Percentiles rank a stretch among this genome's conserved stretches.
These are phyloP conservation scores for Amaurobius ferox DNA, from an alignment of 2,888 invertebrate species.

Conservation along the genomic window DNA sequence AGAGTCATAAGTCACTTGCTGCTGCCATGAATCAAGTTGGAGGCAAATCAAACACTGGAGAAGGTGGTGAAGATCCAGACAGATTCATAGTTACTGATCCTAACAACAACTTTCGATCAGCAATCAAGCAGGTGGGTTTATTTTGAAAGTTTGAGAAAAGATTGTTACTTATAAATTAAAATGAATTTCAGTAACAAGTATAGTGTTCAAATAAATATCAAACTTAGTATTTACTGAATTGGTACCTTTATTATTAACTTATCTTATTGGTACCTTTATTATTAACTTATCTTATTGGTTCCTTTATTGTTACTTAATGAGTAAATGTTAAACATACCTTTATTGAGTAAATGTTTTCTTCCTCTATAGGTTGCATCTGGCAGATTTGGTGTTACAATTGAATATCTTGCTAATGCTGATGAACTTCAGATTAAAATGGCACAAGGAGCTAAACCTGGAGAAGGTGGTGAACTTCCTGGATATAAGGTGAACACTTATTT, in stretches of 20 bases:
- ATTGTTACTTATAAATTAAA: too few relatives aligned
- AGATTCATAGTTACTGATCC: constrained; percentile 88
- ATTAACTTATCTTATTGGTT: too few relatives aligned
- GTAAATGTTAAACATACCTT: too few relatives aligned
- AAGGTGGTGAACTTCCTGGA: constrained; percentile 97
- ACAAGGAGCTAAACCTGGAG: constrained; percentile 99
- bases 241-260: too few relatives aligned
- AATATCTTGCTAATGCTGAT: constrained; percentile 97
- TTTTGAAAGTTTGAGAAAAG: too few relatives aligned
- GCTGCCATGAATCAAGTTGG: constrained; percentile 98
- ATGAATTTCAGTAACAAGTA: too few relatives aligned
- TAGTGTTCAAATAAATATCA: too few relatives aligned
- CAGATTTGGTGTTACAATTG: constrained; percentile 97
- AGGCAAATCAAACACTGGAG: constrained; percentile 99
- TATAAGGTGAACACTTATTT: constrained; percentile 81
- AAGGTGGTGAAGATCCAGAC: constrained; percentile 87
- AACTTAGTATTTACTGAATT: too few relatives aligned
- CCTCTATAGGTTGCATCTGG: constrained; percentile 89
- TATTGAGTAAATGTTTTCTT: too few relatives aligned
- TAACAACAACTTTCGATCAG: constrained; percentile 89
- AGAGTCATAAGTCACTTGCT: constrained; percentile 96
- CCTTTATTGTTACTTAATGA: too few relatives aligned
- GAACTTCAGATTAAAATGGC: constrained; percentile 99
- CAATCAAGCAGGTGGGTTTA: constrained; percentile 89
- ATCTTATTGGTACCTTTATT: too few relatives aligned